These are phyloP conservation scores for Dolichotis patagonum DNA, from an alignment of 2,113 vertebrate genomes.

Conservation along the genomic window DNA sequence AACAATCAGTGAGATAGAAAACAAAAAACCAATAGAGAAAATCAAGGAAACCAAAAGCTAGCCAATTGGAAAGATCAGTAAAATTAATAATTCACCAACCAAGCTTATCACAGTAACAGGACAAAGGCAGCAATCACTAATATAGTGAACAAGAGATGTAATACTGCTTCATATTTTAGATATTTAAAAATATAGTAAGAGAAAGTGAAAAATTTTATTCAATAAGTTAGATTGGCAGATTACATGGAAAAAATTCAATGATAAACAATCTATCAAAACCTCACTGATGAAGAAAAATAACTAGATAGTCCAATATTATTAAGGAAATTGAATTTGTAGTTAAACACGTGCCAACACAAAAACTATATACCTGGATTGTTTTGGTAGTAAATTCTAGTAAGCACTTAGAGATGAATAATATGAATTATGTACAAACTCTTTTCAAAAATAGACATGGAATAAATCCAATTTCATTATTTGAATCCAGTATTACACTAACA, in stretches of 20 bases:
- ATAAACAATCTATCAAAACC: background rate
- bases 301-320: background rate
- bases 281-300: background rate
- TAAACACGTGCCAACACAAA: slow-evolving; percentile 7
- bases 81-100: background rate
- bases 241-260: background rate
- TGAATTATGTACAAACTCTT: background rate
- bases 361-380: background rate
- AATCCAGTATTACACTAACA: background rate
- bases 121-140: background rate
- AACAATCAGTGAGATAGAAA: background rate
- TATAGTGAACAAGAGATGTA: background rate
- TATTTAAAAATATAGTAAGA: background rate
- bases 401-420: background rate
- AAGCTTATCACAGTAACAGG: background rate
- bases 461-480: background rate
- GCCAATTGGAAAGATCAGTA: background rate
- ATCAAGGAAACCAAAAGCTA: background rate
- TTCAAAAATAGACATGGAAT: background rate
- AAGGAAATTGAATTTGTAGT: background rate
- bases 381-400: slow-evolving; percentile 37
- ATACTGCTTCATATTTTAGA: background rate
- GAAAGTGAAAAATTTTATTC: background rate
- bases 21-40: background rate
- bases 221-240: background rate